Base-by-base conservation (phyloP, 2,113 vertebrate species). In the Pholis gunnellus region DNA sequence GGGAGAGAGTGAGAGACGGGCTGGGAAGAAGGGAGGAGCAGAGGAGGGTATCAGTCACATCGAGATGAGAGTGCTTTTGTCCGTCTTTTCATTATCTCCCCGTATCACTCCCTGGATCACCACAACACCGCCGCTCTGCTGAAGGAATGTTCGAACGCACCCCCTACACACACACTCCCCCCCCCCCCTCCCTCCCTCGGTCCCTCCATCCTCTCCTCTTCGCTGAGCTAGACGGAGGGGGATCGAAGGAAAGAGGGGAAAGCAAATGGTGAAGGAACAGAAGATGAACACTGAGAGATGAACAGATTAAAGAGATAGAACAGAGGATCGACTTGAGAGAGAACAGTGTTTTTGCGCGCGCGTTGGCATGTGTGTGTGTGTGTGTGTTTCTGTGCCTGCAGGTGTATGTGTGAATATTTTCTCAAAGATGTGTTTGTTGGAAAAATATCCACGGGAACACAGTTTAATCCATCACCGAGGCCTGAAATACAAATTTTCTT, bases 61-160 rank as follows among this genome's bases (percentile, higher is more conserved):
- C 61, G 59, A 94, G 95, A 92, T 93, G 95, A 95, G 94, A 94
- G 94, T 93, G 94, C 94, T 95, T 96, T 95, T 95, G 95, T 95
- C 94, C 94, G 84, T 94, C 95, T 95, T 96, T 96, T 95, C 94
- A 95, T 95, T 95, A 95, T 95, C 95, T 95, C 87, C 89, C 90
- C 86, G 91, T 95, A 95, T 96, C 95, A 87, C 93, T 95, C 94
- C 94, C 95, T 92, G 92, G 94, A 95, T 95, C 95, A 94, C 94
- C 87, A 93, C 93, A 94, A 95, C 94, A 90, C 89, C 64, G 25
- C 76, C 92, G 91, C 88, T 68, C 88, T 89, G 92, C 92, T 86
- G 91, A 82, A 94, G 95, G 95, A 95, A 95, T 95, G 94, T 95
- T 93, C 87, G 83, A 94, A 92, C 87, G 89, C 87, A 88, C 87